Evolutionary conservation across 2,888 invertebrate genomes (phyloP).

Genomic region (Ophion ventricosus): DNA sequence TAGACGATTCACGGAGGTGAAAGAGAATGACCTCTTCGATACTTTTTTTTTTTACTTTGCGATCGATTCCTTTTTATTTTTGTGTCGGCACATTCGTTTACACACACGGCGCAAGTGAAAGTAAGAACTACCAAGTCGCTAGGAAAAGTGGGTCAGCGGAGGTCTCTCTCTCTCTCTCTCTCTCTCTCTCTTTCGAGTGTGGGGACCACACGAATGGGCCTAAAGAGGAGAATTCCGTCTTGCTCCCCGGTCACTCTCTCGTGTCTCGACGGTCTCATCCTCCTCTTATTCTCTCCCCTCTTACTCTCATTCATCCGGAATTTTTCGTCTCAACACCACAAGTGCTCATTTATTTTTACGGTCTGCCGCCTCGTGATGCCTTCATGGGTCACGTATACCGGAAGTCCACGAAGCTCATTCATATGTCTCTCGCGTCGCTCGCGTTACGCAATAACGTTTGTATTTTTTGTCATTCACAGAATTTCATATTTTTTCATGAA

Average conservation of each 20-base stretch:
- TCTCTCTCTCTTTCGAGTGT: constrained; percentile 9
- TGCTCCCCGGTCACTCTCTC: constrained; percentile 58
- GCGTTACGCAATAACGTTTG: not conserved
- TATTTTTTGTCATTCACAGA: not conserved
- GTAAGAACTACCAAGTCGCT: constrained; percentile 61
- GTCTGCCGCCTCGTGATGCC: constrained; percentile 27
- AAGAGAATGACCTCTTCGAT: constrained; percentile 43
- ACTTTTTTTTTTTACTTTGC: constrained; percentile 53
- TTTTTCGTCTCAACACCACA: not conserved
- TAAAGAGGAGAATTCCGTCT: constrained; percentile 46
- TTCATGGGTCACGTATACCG: constrained; percentile 24
- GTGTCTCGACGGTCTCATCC: constrained; percentile 28
- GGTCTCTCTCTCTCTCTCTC: constrained; percentile 31
- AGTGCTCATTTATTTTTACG: not conserved
- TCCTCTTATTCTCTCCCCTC: constrained; percentile 23
- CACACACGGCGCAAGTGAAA: constrained; percentile 70
- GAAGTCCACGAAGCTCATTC: constrained; percentile 55
- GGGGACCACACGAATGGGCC: constrained; percentile 19
- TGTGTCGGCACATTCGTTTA: constrained; percentile 56
- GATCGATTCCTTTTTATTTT: constrained; percentile 31
- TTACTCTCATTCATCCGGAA: constrained; percentile 35
- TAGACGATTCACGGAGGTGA: constrained; percentile 30
- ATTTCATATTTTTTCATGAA: not conserved
- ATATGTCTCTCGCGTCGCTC: not conserved
- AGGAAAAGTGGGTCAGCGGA: constrained; percentile 71